Percentiles rank a stretch among this genome's conserved stretches.
These are phyloP conservation scores for Telmatochromis sp. DNA, from an alignment of 2,113 vertebrate genomes.

Conservation along the genomic window DNA sequence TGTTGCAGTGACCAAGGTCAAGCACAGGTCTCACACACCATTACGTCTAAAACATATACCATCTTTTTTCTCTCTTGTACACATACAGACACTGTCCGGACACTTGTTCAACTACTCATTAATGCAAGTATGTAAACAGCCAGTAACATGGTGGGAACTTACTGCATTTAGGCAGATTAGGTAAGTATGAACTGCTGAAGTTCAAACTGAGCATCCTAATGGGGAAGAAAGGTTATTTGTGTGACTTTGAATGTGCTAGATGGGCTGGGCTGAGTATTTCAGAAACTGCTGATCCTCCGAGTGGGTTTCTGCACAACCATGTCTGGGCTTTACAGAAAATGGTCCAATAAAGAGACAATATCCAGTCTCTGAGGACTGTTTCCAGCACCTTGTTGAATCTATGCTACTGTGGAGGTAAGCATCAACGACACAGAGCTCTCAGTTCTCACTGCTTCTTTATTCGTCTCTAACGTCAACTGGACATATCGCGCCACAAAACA, in stretches of 20 bases:
- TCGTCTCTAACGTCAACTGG: no score
- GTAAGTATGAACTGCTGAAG: background rate
- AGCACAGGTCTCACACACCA: background rate
- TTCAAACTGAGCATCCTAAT: background rate
- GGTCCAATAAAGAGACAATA: background rate
- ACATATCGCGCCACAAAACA: no score
- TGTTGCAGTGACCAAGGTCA: slow-evolving; percentile 22
- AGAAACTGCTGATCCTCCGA: background rate
- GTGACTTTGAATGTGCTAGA: background rate
- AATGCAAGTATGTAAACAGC: background rate
- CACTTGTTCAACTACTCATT: background rate
- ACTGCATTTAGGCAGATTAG: background rate
- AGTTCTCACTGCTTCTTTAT: no score
- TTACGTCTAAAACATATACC: background rate
- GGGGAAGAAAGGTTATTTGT: background rate
- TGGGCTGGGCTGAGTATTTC: background rate
- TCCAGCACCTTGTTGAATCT: background rate
- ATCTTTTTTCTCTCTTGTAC: background rate
- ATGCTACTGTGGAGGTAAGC: no score
- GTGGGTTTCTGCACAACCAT: background rate
- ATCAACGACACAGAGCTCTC: no score
- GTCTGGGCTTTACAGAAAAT: background rate
- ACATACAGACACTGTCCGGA: background rate
- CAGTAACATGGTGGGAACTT: background rate
- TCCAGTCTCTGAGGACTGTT: background rate